Evolutionary conservation across 2,797 vertebrate species (phyloP).

Genomic region (Platyrinchus mystaceus): DNA sequence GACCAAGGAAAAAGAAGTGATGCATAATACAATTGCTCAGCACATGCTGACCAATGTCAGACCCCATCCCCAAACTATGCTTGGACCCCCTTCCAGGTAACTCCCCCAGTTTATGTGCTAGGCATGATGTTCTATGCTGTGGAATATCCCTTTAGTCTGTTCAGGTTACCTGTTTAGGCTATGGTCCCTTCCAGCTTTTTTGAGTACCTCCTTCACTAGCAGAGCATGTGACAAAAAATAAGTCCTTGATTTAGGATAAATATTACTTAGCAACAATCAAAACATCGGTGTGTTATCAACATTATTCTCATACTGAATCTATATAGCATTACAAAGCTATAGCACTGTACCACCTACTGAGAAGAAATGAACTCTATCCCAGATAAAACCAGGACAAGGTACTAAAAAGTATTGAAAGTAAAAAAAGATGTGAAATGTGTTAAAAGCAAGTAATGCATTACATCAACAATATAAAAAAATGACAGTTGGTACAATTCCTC

Average conservation of each 20-base stretch:
- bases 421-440: neutral
- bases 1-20: neutral
- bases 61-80: neutral
- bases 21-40: neutral
- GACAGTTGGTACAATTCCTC: neutral
- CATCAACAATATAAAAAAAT: neutral
- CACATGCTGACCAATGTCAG: neutral
- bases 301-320: neutral
- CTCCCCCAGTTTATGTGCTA: neutral
- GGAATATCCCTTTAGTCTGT: neutral
- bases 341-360: neutral
- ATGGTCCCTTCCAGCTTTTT: neutral
- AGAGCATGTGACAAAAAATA: neutral
- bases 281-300: neutral
- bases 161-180: neutral
- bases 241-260: neutral
- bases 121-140: fast-evolving
- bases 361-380: neutral
- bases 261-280: neutral
- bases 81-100: fast-evolving
- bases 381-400: neutral
- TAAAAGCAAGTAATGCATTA: neutral
- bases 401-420: neutral
- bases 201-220: neutral
- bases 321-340: too few relatives aligned